Percentiles rank a stretch among this genome's conserved stretches.
Conservation (phyloP, 2,797 vertebrate species). For the Sebastes paucispinis region DNA sequence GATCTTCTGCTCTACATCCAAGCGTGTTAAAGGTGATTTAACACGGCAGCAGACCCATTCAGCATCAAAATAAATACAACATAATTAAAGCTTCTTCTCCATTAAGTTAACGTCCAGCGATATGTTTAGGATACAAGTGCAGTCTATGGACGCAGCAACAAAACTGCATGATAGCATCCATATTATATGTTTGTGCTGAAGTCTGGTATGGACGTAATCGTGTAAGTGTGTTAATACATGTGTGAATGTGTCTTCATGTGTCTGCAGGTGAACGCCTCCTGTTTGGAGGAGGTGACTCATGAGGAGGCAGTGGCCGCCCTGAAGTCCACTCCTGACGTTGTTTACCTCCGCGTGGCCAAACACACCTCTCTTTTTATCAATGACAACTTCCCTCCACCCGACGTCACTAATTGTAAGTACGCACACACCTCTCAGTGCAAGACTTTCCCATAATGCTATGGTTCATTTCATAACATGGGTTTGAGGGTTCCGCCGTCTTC, state of each 20-base stretch:
- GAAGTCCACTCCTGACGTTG: conserved; percentile 96
- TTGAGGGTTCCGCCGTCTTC: no score
- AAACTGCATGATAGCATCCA: background rate
- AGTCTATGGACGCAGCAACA: background rate
- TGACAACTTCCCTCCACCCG: conserved; percentile 92
- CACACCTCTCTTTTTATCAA: conserved; percentile 95
- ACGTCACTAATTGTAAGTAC: conserved; percentile 94
- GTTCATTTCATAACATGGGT: no score
- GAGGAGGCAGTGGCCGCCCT: conserved; percentile 97
- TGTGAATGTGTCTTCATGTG: background rate
- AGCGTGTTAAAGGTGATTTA: background rate
- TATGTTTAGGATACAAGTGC: background rate
- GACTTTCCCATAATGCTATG: no score
- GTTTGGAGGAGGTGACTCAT: conserved; percentile 94
- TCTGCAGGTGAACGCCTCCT: conserved; percentile 88
- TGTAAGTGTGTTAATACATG: background rate
- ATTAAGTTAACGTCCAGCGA: background rate
- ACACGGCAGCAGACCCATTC: background rate
- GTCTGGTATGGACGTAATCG: background rate
- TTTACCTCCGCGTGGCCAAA: conserved; percentile 96
- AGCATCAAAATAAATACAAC: background rate
- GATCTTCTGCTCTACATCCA: background rate
- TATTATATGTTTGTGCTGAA: background rate
- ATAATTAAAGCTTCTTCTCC: background rate
- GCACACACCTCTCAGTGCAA: background rate